Evolutionary conservation across 2,888 invertebrate species (phyloP).

Genomic region (Octonoba sinensis): DNA sequence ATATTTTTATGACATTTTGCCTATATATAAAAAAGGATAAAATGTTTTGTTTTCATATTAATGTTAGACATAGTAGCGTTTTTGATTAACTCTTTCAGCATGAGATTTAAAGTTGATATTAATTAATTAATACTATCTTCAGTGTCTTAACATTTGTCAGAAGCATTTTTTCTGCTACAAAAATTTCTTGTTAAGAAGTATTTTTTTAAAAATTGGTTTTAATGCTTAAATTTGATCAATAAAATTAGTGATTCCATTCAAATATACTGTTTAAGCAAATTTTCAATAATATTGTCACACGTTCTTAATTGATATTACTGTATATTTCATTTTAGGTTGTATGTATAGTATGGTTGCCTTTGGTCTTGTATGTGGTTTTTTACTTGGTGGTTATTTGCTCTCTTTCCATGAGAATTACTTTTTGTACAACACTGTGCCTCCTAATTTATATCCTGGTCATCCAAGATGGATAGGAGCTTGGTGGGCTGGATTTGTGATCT

Average conservation of each 20-base stretch:
- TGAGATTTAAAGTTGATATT: neutral
- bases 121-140: neutral
- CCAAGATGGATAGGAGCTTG: constrained; percentile 93
- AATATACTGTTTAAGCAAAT: no score
- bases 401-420: constrained; percentile 94
- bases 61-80: neutral
- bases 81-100: neutral
- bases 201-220: no score
- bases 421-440: constrained; percentile 72
- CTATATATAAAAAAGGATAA: no score
- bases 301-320: neutral
- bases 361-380: constrained; percentile 93
- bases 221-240: no score
- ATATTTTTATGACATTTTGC: no score
- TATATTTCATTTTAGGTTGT: constrained; percentile 78
- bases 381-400: constrained; percentile 90
- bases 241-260: no score
- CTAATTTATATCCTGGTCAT: constrained; percentile 80
- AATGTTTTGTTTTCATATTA: no score
- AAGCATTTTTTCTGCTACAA: no score
- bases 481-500: constrained; percentile 96
- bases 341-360: constrained; percentile 98
- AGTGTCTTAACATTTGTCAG: no score
- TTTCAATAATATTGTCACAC: no score
- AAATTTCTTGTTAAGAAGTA: no score